Evolutionary conservation across 30 jellyfish, hydroid and myxozoan genomes (phyloP).

Genomic region (Turritopsis dohrnii): DNA sequence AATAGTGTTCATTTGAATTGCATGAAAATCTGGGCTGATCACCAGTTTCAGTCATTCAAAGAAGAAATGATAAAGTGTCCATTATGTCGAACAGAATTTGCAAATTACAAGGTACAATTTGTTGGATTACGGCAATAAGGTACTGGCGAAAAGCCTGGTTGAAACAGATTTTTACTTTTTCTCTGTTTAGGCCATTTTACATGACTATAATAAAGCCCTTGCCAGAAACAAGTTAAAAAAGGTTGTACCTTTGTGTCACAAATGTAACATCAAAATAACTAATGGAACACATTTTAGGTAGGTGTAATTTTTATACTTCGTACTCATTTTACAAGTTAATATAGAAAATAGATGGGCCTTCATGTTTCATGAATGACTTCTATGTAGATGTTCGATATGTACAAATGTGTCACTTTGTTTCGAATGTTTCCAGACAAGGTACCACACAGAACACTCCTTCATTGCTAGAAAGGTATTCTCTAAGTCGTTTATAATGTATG

Average conservation of each 20-base stretch:
- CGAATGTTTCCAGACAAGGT: not conserved
- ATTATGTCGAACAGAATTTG: conserved; percentile 79
- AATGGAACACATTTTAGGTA: not conserved
- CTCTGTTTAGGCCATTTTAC: not conserved
- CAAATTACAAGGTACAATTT: conserved; percentile 49
- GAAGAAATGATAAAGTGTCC: conserved; percentile 76
- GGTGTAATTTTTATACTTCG: not conserved
- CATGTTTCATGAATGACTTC: not conserved
- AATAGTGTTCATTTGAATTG: conserved; percentile 67
- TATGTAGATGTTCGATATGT: not conserved
- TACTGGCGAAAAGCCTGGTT: no score
- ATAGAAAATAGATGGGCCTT: no score
- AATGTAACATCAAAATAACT: not conserved
- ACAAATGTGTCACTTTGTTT: not conserved
- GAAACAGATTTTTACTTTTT: not conserved
- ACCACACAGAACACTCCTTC: not conserved
- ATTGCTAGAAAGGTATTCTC: not conserved
- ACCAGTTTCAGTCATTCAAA: conserved; percentile 57
- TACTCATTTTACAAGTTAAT: no score
- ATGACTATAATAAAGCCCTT: not conserved
- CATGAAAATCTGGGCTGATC: conserved; percentile 93
- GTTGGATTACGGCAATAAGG: no score
- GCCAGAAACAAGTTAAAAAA: conserved; percentile 7
- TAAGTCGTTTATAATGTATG: not conserved
- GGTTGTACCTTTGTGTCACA: not conserved